Conservation (phyloP, 2,113 vertebrate genomes). For the Thamnaconus septentrionalis region DNA sequence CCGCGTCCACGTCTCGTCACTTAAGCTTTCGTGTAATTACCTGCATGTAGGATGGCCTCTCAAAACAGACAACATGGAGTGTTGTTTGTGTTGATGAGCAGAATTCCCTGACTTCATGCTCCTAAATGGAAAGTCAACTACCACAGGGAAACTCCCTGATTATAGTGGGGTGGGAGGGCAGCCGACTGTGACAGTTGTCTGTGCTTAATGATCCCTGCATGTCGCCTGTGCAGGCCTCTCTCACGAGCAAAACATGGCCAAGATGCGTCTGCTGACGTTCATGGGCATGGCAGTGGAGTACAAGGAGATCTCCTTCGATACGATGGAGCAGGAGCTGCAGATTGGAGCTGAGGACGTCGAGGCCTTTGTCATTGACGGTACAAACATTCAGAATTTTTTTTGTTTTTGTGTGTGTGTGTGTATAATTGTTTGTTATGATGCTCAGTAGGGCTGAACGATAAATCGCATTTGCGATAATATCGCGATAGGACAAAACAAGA, state of each 20-base stretch:
- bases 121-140: constrained; percentile 74
- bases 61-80: constrained; percentile 43
- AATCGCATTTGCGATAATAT: too few relatives aligned
- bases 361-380: constrained; percentile 98
- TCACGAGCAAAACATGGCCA: constrained; percentile 96
- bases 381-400: constrained; percentile 13
- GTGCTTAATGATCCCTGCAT: constrained; percentile 63
- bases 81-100: constrained; percentile 70
- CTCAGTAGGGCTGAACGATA: too few relatives aligned
- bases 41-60: constrained; percentile 54
- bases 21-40: constrained; percentile 81
- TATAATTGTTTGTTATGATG: too few relatives aligned
- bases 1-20: constrained; percentile 76
- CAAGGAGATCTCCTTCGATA: constrained; percentile 96
- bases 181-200: constrained; percentile 81
- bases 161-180: constrained; percentile 74
- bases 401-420: too few relatives aligned
- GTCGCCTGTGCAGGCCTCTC: constrained; percentile 80
- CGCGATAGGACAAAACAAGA: too few relatives aligned
- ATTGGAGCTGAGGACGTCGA: constrained; percentile 93
- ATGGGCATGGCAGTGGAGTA: constrained; percentile 99
- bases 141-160: constrained; percentile 76
- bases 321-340: constrained; percentile 96
- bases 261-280: constrained; percentile 98
- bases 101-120: constrained; percentile 85